Conservation (phyloP, 2,113 vertebrate species). For the Menidia beryllina region DNA sequence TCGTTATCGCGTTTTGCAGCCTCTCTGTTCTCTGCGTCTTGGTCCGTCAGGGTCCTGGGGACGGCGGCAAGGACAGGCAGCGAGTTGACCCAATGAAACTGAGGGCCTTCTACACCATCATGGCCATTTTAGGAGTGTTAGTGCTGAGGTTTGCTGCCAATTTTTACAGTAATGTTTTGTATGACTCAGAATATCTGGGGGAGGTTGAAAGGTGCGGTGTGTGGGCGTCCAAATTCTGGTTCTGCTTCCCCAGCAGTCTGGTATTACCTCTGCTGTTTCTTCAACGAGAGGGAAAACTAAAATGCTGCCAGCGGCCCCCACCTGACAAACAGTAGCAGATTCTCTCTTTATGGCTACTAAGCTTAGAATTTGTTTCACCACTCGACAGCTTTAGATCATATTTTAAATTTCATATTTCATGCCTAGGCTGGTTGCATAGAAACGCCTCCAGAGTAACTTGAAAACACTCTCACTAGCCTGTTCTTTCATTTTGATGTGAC, state of each 20-base stretch:
- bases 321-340: neutral
- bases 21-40: neutral
- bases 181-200: neutral
- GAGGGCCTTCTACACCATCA: conserved; percentile 4
- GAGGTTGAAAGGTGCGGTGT: neutral
- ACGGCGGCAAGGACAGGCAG: neutral
- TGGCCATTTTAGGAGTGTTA: neutral
- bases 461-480: too few relatives aligned
- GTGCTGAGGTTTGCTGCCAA: neutral
- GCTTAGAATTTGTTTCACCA: neutral
- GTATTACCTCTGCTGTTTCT: conserved; percentile 4
- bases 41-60: neutral
- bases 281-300: neutral
- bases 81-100: conserved; percentile 5
- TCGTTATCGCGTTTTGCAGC: neutral
- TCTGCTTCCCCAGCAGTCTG: conserved; percentile 9
- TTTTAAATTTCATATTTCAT: too few relatives aligned
- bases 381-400: neutral
- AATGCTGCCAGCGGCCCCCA: neutral
- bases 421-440: neutral
- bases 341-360: neutral
- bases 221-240: neutral
- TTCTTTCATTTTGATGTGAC: too few relatives aligned
- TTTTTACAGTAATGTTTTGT: fast-evolving
- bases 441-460: too few relatives aligned